A percentile compares a stretch with the other conserved stretches of the same genome.
These are phyloP conservation scores for Anthophora plumipes DNA, from an alignment of 2,888 invertebrate species.

Conservation along the genomic window DNA sequence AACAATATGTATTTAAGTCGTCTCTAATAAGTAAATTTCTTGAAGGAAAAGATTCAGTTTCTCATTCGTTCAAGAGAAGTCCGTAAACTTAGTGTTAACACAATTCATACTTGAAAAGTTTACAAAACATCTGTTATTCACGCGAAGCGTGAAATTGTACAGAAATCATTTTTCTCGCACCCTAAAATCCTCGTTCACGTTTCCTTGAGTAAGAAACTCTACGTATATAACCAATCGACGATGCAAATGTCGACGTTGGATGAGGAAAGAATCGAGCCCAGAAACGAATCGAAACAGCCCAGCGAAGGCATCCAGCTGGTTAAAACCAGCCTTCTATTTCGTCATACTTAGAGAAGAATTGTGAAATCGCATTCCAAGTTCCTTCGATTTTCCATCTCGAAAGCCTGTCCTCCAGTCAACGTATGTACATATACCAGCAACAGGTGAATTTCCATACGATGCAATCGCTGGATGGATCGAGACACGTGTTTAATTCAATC, in stretches of 20 bases:
- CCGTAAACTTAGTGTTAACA: too few relatives aligned
- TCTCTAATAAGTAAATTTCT: too few relatives aligned
- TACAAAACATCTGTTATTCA: too few relatives aligned
- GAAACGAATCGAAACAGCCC: slow-evolving; percentile 17
- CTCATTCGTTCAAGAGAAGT: too few relatives aligned
- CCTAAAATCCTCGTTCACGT: background rate
- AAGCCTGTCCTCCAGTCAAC: background rate
- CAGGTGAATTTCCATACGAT: background rate
- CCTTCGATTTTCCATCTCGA: slow-evolving; percentile 1
- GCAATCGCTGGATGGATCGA: background rate
- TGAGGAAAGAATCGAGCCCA: background rate
- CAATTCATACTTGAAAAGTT: too few relatives aligned
- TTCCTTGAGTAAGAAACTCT: too few relatives aligned
- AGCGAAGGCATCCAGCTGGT: slow-evolving; percentile 15
- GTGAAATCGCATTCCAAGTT: slow-evolving; percentile 58
- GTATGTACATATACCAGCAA: background rate
- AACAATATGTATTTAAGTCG: too few relatives aligned
- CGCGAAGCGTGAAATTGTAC: too few relatives aligned
- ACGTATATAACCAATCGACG: background rate
- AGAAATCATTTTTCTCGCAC: too few relatives aligned
- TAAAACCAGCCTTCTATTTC: slow-evolving; percentile 27
- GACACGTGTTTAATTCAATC: background rate
- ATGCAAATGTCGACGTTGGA: background rate
- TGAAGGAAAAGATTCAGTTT: too few relatives aligned
- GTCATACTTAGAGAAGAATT: slow-evolving; percentile 34